Evolutionary conservation across 2,113 vertebrate genomes (phyloP), one percentile per base, ranked within the genome.

Genomic region (Seriola aureovittata): DNA sequence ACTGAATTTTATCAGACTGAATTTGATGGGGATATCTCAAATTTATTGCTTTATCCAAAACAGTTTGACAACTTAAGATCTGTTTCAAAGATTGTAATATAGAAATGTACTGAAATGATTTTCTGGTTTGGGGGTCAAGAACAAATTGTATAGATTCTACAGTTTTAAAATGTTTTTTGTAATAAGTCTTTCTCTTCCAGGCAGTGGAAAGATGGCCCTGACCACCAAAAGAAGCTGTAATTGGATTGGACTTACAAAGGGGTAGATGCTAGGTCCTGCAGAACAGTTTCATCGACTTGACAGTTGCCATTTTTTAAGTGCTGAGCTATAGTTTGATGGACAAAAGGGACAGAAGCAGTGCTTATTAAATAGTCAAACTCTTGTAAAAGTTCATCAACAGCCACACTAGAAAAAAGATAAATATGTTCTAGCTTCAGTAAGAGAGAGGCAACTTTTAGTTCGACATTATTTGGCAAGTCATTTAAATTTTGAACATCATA

Each of bases 81-180:
- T 79, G 57, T 48, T 71, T 57, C 9, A 78, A 62, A 21, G n/a
- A 29, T 42, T 79, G 58, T 23, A 71, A 23, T 25, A 82, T 58
- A 25, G 80, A 36, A 2, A 77, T 38, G 7, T 71, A 83, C 12
- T 82, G 73, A 23, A 82, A 71, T 4, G 67, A 71, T 38, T 36
- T 71, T 25, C 3, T 44, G 2, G 46, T 77, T n/a, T 71, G 12
- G n/a, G 2, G 4, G 12, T 83, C 81, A 13, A 71, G 38, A 0
- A 83, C 6, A 77, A 10, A 65, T 40, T 83, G 67, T 4, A n/a
- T 2, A 0, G 73, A 42, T 72, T 77, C 67, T 12, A 65, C 74
- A 13, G 32, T 12, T 17, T 23, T 54, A 54, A 80, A 80, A 14
- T 71, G 58, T 52, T 60, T 59, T 71, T 76, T 80, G 14, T 85